A percentile compares a stretch with the other conserved stretches of the same genome.
phyloP scores from a whole-genome alignment of 2,113 vertebrate species.

The Cavia porcellus region DNA sequence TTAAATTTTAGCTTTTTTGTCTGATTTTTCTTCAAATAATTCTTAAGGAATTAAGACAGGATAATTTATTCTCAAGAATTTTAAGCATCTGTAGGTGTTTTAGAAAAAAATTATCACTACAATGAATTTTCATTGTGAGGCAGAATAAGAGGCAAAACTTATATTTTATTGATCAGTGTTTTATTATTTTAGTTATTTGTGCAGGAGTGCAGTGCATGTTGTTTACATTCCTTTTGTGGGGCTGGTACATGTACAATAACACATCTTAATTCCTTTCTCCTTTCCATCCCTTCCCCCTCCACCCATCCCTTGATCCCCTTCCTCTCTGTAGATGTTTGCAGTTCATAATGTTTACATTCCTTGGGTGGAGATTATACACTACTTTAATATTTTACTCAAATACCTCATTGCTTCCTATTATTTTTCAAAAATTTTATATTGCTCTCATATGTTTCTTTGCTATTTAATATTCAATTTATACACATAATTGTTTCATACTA shows the following conservation, averaged over 20 bases:
- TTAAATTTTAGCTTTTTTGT: neutral
- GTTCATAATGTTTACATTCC: neutral
- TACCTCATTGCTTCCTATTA: neutral
- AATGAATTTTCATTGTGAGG: conserved; percentile 39
- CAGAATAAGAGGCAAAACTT: neutral
- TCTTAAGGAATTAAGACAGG: conserved; percentile 39
- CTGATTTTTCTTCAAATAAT: conserved; percentile 9
- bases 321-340: neutral
- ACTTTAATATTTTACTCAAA: neutral
- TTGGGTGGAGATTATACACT: neutral
- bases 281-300: neutral
- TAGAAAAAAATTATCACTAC: neutral
- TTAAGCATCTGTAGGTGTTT: conserved; percentile 38
- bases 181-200: neutral
- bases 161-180: neutral
- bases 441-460: conserved; percentile 40
- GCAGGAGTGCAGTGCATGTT: neutral
- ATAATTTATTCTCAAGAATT: conserved; percentile 27
- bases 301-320: neutral
- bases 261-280: neutral
- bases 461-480: conserved; percentile 8
- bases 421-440: neutral
- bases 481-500: neutral
- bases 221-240: neutral
- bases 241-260: neutral